phyloP scores from a whole-genome alignment of 2,797 vertebrate genomes.

The Scolopax rusticola region DNA sequence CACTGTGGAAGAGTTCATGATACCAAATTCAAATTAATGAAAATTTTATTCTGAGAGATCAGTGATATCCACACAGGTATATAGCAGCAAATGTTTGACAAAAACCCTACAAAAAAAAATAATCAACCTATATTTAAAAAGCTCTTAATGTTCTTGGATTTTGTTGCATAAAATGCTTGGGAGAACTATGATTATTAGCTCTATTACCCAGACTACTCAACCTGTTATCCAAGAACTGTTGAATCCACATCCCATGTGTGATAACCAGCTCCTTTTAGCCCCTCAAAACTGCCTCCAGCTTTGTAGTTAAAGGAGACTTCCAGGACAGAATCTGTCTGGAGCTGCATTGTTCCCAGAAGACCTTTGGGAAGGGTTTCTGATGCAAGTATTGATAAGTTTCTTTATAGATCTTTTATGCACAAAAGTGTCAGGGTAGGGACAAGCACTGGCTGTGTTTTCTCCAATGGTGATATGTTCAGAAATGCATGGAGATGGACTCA shows the following conservation, averaged over 20 bases:
- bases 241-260: not conserved
- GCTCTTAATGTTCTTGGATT: not conserved
- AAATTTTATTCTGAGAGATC: not conserved
- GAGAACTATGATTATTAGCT: not conserved
- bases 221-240: not conserved
- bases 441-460: not conserved
- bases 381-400: not conserved
- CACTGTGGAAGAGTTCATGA: not conserved
- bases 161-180: not conserved
- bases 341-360: not conserved
- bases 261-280: not conserved
- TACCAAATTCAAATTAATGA: not conserved
- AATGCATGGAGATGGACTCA: not conserved
- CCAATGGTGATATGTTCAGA: accelerated
- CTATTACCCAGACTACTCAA: not conserved
- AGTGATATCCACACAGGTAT: not conserved
- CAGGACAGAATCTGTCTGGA: not conserved
- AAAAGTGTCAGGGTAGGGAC: not conserved
- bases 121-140: not conserved
- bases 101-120: not conserved
- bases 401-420: not conserved
- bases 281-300: not conserved
- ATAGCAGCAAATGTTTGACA: not conserved
- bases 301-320: not conserved
- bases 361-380: not conserved